Percentiles rank a stretch among this genome's conserved stretches.
phyloP scores from a whole-genome alignment of 2,797 vertebrate species.

The Sebastes vulpes region DNA sequence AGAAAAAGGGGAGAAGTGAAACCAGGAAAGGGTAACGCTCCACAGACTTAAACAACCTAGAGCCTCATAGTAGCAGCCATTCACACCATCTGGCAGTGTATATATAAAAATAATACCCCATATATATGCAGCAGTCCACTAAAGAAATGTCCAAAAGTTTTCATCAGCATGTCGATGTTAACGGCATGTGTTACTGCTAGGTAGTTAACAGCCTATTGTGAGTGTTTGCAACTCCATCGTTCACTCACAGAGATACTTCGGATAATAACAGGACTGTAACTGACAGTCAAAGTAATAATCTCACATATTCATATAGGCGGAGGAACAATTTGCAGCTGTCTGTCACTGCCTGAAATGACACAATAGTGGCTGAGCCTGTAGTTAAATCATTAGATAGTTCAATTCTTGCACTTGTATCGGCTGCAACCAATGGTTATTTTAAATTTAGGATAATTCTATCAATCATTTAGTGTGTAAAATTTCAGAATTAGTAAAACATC shows the following conservation, averaged over 20 bases:
- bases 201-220: background rate
- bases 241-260: background rate
- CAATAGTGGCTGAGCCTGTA: background rate
- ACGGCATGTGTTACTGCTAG: no score
- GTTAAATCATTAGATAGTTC: background rate
- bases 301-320: background rate
- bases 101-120: background rate
- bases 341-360: background rate
- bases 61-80: background rate
- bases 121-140: background rate
- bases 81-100: background rate
- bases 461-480: background rate
- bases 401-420: background rate
- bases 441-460: background rate
- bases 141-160: background rate
- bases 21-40: no score
- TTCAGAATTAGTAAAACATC: no score
- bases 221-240: background rate
- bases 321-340: background rate
- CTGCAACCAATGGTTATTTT: background rate
- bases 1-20: no score
- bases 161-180: background rate
- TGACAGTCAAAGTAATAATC: background rate
- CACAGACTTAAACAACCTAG: background rate
- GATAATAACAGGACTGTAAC: background rate